phyloP scores from a whole-genome alignment of 2,797 vertebrate genomes.

The Aulostomus chinensis region DNA sequence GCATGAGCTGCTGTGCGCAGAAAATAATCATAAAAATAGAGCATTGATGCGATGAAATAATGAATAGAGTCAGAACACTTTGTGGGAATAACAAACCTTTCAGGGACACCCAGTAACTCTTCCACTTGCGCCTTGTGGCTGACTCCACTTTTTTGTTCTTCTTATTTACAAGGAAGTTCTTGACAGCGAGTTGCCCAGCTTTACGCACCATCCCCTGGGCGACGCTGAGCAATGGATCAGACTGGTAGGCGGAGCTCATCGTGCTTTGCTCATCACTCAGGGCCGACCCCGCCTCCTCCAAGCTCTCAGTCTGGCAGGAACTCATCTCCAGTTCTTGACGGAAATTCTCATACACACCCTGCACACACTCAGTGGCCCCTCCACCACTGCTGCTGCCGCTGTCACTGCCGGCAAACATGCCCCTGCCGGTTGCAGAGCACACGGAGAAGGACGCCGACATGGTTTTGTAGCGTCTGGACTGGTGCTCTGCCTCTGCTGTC shows the following conservation, averaged over 20 bases:
- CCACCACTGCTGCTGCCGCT: conserved; percentile 89
- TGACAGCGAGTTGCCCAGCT: conserved; percentile 88
- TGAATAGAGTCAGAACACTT: conserved; percentile 4
- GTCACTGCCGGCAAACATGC: conserved; percentile 90
- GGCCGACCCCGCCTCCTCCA: conserved; percentile 90
- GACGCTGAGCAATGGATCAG: conserved; percentile 84
- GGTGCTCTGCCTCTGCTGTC: conserved; percentile 84
- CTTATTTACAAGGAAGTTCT: conserved; percentile 97
- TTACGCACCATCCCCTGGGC: conserved; percentile 94
- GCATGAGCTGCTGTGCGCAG: no score
- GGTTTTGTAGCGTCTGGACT: conserved; percentile 91
- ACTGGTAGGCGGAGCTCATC: conserved; percentile 91
- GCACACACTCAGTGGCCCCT: conserved; percentile 75
- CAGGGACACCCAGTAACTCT: conserved; percentile 96
- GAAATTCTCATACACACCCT: conserved; percentile 95
- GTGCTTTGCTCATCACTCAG: conserved; percentile 95
- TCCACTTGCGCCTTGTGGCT: conserved; percentile 94
- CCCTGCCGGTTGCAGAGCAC: conserved; percentile 77
- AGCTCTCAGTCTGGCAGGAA: conserved; percentile 74
- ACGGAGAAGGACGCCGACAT: conserved; percentile 94
- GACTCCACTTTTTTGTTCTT: conserved; percentile 97
- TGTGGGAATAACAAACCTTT: conserved; percentile 83
- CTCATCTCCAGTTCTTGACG: conserved; percentile 89
- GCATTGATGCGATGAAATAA: background rate
- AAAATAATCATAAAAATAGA: no score